phyloP scores from a whole-genome alignment of 2,113 vertebrate genomes.

The Anas platyrhynchos region DNA sequence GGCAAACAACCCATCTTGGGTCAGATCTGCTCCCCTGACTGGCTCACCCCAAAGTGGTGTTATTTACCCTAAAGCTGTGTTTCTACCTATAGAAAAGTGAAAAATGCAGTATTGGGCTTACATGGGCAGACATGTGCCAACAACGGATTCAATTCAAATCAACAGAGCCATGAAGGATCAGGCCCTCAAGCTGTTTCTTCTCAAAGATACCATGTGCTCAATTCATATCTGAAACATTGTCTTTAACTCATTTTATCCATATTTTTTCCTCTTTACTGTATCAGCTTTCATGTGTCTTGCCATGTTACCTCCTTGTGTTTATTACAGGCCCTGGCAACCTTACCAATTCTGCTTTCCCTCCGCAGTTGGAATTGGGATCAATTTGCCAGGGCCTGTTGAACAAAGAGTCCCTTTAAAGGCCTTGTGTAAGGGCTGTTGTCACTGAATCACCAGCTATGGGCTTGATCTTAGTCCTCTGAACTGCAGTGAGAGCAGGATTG shows the following conservation, averaged over 20 bases:
- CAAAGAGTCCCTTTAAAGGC: slow-evolving; percentile 47
- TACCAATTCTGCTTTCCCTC: background rate
- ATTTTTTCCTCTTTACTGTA: background rate
- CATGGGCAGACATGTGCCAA: background rate
- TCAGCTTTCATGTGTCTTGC: background rate
- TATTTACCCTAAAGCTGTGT: background rate
- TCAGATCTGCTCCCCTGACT: background rate
- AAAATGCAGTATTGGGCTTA: background rate
- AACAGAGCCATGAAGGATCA: background rate
- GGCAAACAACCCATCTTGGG: fast-evolving
- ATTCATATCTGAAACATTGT: background rate
- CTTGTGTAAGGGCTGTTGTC: slow-evolving; percentile 32
- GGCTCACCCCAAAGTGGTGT: background rate
- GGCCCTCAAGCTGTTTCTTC: background rate
- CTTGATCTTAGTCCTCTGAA: slow-evolving; percentile 21
- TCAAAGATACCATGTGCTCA: fast-evolving
- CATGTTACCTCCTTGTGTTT: background rate
- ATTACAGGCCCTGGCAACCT: background rate
- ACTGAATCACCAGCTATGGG: background rate
- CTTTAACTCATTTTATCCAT: background rate
- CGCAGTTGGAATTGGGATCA: background rate
- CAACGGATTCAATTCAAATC: background rate
- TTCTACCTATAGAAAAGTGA: background rate
- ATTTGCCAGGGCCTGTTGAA: background rate
- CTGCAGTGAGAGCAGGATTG: background rate